These are phyloP conservation scores for Caenorhabditis sp. DNA, from an alignment of 2,888 invertebrate species.

Conservation along the genomic window DNA sequence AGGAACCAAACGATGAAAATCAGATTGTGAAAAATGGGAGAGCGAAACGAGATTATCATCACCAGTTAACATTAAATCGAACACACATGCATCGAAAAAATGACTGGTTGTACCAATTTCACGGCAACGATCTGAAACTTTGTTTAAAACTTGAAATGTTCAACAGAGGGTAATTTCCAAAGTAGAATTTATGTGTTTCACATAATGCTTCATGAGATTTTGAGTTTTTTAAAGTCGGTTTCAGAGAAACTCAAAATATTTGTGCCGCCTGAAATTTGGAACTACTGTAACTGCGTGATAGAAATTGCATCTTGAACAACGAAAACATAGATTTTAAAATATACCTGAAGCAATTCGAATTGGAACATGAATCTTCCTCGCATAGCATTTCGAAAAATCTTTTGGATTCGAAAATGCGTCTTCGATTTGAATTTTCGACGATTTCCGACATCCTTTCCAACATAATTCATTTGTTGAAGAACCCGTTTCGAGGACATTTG, in stretches of 20 bases:
- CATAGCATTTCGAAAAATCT: slow-evolving; percentile 38
- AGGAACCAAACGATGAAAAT: slow-evolving; percentile 43
- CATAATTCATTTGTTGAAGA: slow-evolving; percentile 55
- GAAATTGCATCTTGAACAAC: not conserved
- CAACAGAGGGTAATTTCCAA: not conserved
- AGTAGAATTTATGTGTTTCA: too few relatives aligned
- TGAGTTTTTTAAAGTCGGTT: too few relatives aligned
- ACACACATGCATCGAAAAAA: slow-evolving; percentile 77
- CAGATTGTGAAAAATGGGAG: slow-evolving; percentile 44
- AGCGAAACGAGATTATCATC: slow-evolving; percentile 45
- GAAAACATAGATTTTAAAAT: not conserved
- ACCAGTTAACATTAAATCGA: slow-evolving; percentile 75
- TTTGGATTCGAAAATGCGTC: slow-evolving; percentile 28
- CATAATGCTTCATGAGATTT: too few relatives aligned
- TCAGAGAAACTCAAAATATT: too few relatives aligned
- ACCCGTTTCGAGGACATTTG: slow-evolving; percentile 36
- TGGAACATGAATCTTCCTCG: slow-evolving; percentile 38
- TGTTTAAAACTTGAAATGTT: not conserved
- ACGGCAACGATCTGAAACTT: slow-evolving; percentile 71
- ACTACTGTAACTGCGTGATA: too few relatives aligned
- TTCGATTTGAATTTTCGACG: slow-evolving; percentile 20
- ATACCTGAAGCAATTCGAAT: slow-evolving; percentile 68
- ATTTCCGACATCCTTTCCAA: slow-evolving; percentile 45
- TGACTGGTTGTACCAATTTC: slow-evolving; percentile 73
- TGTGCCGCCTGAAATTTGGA: too few relatives aligned